Base-by-base conservation (phyloP, 2,113 vertebrate genomes). In the Hylia prasina region DNA sequence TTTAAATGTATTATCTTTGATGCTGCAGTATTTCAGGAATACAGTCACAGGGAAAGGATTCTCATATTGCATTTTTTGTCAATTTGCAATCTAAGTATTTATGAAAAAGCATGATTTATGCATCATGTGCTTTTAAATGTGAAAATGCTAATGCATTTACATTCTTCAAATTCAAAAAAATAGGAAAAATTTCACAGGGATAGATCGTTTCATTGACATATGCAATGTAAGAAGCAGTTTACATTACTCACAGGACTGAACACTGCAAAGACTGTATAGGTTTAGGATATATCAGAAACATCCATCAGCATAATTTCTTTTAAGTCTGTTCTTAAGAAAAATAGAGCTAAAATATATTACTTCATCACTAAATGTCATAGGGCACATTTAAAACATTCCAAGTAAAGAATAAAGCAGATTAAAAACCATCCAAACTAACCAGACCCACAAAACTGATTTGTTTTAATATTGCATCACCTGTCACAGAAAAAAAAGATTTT, bases 11-110 rank as follows among this genome's bases (percentile, higher is more conserved):
- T 90, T 96, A 72, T 45, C 51, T 82, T 57, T 84, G 14, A 68
- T 73, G 24, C 48, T 95, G 58, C 40, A 91, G 58, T 96, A 93
- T 96, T 92, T 97, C 88, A 96, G 81, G 58, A 84, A 95, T 65
- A 73, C 15, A 84, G 42, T 95, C 51, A 71, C 22, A 69, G 33
- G 16, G 31, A 93, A 48, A 53, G 68, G 42, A 77, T 72, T 65
- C 73, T 90, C 77, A 71, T 92, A 84, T n/a, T 85, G 17, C 33
- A 78, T 90, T 95, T 93, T 96, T 95, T 73, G 27, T 77, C 80
- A 95, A 89, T 91, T 93, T 87, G 24, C 39, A 71, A 84, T 79
- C n/a, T 87, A 94, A 82, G 44, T 94, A 96, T 95, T 97, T 94
- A 96, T 81, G 84, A 73, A 87, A 87, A 86, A 91, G 18, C 0